Evolutionary conservation across 2,113 vertebrate species (phyloP), one percentile per base, ranked within the genome.

Genomic region (Xyliphius kryptos): DNA sequence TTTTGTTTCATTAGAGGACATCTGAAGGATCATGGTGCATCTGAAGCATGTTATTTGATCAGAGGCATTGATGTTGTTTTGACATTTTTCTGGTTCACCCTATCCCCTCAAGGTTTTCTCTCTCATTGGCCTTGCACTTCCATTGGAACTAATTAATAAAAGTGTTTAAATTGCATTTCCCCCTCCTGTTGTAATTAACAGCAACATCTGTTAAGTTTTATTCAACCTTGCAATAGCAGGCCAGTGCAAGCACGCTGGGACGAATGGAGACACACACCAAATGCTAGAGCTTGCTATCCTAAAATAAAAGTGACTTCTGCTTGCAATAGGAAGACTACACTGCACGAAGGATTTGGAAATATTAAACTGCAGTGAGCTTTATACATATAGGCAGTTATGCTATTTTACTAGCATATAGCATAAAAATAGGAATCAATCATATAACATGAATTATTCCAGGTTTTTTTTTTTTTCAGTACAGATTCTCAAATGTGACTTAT

Each of bases 141-240:
- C 70, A 65, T 47, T 68, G 66, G 70, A 72, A 68, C 66, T 68
- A 72, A 72, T 72, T 68, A 72, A 72, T 72, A 72, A 72, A 72
- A 64, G 66, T 68, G 61, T 72, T 72, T 68, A 50, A 68, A 68
- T 68, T 62, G 61, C 61, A 63, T 72, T 63, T 63, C 65, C 70
- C 60, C 65, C 64, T 59, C 65, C 60, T 62, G 56, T 60, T 60
- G 56, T 65, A 72, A 72, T 72, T 72, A 72, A 68, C 61, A 65
- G 66, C 61, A 72, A 68, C 70, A 72, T 72, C 70, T 72, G 70
- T 72, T 72, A 64, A 68, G 61, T 63, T 72, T 68, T 67, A 68
- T 49, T 65, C 61, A 51, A 61, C 56, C 56, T 56, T 36, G 38
- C 40, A 65, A 60, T 64, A 72, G 37, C 70, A 65, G 56, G 61